phyloP scores from a whole-genome alignment of 2,113 vertebrate species.

The Hemiprocne comata region DNA sequence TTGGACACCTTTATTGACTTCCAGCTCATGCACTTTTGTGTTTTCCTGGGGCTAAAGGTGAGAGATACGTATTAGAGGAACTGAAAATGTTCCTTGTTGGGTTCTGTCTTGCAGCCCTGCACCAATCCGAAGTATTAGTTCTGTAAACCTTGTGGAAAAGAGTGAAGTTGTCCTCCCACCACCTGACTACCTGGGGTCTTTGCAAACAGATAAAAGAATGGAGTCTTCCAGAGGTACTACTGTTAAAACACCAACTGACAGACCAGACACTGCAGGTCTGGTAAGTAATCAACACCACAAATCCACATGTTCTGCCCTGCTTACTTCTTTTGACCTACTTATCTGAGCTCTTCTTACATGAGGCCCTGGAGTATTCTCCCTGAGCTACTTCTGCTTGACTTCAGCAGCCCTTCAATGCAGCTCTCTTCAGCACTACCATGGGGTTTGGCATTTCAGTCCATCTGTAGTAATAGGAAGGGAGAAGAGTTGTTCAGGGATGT shows the following conservation, averaged over 20 bases:
- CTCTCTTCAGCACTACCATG: accelerated
- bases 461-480: background rate
- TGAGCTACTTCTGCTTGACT: background rate
- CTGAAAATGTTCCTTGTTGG: background rate
- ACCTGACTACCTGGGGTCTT: constrained; percentile 84
- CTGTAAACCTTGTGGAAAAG: constrained; percentile 82
- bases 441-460: background rate
- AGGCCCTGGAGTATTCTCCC: background rate
- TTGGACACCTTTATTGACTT: accelerated
- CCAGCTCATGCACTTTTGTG: background rate
- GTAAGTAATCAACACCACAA: constrained; percentile 62
- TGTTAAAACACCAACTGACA: background rate
- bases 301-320: background rate
- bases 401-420: background rate
- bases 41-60: background rate
- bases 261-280: background rate
- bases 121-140: constrained; percentile 80
- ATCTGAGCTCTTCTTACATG: background rate
- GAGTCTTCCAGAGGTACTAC: constrained; percentile 25
- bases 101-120: constrained; percentile 67
- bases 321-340: background rate
- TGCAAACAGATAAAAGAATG: constrained; percentile 5
- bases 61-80: background rate
- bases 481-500: background rate
- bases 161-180: constrained; percentile 84